These are phyloP conservation scores for Eucera pruinosa DNA, from an alignment of 2,888 invertebrate genomes.

Conservation along the genomic window DNA sequence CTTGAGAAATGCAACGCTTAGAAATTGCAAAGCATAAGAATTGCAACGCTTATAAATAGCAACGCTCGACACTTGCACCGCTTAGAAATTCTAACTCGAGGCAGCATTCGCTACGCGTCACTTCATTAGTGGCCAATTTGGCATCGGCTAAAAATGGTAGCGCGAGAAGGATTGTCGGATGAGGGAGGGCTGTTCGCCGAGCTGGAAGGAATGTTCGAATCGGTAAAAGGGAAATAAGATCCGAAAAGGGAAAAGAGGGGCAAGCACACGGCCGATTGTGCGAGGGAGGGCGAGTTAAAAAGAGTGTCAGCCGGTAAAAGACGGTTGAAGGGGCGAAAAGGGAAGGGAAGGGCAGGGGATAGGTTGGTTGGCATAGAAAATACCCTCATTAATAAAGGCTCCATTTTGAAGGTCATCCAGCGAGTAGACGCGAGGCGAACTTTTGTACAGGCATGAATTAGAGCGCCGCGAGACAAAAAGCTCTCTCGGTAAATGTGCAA, in stretches of 20 bases:
- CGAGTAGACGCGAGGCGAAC: constrained; percentile 58
- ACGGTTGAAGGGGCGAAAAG: constrained; percentile 36
- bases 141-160: too few relatives aligned
- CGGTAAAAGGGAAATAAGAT: constrained; percentile 55
- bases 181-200: too few relatives aligned
- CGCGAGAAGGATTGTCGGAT: too few relatives aligned
- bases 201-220: constrained; percentile 15
- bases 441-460: constrained; percentile 67
- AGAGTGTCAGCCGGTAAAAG: constrained; percentile 62
- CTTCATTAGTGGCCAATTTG: too few relatives aligned
- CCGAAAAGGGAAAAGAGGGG: constrained; percentile 16
- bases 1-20: too few relatives aligned
- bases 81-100: too few relatives aligned
- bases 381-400: constrained; percentile 74
- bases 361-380: constrained; percentile 59
- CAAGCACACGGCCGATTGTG: constrained; percentile 31
- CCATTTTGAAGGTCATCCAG: constrained; percentile 68
- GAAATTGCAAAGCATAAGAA: too few relatives aligned
- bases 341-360: background rate
- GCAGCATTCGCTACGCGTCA: too few relatives aligned
- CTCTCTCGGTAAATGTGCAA: constrained; percentile 61
- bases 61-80: too few relatives aligned
- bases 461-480: constrained; percentile 66
- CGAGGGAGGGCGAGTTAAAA: constrained; percentile 33
- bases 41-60: too few relatives aligned